Evolutionary conservation across 1,140 invertebrate species (phyloP), one percentile per base, ranked within the genome.

Genomic region (Eueides isabella): DNA sequence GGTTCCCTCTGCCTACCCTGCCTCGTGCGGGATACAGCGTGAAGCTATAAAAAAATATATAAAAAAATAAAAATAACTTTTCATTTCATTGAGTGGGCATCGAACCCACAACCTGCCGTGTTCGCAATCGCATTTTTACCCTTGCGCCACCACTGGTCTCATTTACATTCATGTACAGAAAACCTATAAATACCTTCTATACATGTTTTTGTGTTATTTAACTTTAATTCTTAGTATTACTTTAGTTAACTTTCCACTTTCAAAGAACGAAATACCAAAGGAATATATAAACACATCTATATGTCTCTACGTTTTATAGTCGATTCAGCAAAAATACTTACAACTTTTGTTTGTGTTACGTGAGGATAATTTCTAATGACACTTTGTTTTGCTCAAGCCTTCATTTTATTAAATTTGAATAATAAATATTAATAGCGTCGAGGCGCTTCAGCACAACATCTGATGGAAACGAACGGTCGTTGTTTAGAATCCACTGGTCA

Each of bases 261-360:
- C 48, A 23, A 7, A 44, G 5, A 4, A 14, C 4, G 19, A 55
- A 55, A 23, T 55, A 26, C n/a, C 48, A 23, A 55, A 55, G 9
- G 26, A 2, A 55, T 55, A 26, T 55, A 23, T 6, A 55, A 55
- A 55, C 48, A 55, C 19, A 11, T 55, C 48, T n/a, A n/a, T n/a
- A n/a, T 55, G 48, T 55, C 48, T 23, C 48, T 23, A 55, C 48
- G 48, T 11, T 55, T 55, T 23, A 55, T 55, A 55, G 19, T 23
- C 1, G 26, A 55, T n/a, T 55, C 6, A 12, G 3, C 48, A n/a
- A 26, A 55, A 55, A 55, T 55, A 55, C 44, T 55, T 55, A 55
- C 19, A 55, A 55, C 19, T 26, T 26, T 26, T 14, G 48, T 55
- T 26, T 55, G 23, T 26, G 7, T 55, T 55, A 26, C 48, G 48